A percentile compares a stretch with the other conserved stretches of the same genome.
Evolutionary conservation across 2,113 vertebrate species (phyloP).

Genomic region (Rostratula benghalensis): DNA sequence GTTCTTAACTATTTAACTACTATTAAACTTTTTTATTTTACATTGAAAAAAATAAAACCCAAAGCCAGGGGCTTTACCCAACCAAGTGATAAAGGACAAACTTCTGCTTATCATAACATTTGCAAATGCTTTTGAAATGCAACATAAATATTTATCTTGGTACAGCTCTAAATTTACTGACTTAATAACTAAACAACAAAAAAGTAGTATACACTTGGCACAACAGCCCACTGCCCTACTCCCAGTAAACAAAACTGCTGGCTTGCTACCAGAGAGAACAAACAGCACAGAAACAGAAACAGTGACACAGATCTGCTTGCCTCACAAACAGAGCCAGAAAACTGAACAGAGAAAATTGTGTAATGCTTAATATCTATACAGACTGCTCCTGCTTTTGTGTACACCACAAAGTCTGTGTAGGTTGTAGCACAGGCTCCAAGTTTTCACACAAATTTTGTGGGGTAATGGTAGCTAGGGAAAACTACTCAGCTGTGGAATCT

Average conservation of each 20-base stretch:
- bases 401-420: not conserved
- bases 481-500: not conserved
- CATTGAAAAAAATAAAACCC: not conserved
- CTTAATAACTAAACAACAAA: not conserved
- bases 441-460: not conserved
- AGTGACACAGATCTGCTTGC: not conserved
- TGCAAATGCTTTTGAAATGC: not conserved
- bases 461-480: not conserved
- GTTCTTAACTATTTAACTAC: not conserved
- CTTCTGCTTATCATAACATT: not conserved
- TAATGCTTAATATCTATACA: not conserved
- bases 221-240: not conserved
- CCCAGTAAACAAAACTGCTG: not conserved
- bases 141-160: not conserved
- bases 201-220: not conserved
- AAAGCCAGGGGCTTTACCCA: not conserved
- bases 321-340: not conserved
- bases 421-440: not conserved
- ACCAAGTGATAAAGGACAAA: not conserved
- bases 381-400: not conserved
- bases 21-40: not conserved
- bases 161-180: not conserved
- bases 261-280: not conserved
- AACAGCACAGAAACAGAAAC: not conserved
- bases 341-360: not conserved